Evolutionary conservation across 23 tunicate species (phyloP).

Genomic region (Styela plicata): DNA sequence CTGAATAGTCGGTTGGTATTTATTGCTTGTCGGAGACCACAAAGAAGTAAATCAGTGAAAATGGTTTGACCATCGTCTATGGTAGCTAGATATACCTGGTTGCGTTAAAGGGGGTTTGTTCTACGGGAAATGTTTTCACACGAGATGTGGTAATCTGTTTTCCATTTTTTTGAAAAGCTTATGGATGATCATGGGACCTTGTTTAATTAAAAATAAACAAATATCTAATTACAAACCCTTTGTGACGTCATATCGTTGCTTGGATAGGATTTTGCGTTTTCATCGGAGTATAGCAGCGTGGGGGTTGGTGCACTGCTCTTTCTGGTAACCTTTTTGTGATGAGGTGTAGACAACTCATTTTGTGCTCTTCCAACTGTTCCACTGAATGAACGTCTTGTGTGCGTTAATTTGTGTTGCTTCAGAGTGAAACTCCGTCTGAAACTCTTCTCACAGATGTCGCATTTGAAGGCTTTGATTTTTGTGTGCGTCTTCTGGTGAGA

Average conservation of each 20-base stretch:
- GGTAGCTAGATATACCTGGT: too few species aligned
- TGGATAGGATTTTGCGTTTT: neutral
- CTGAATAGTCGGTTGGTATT: too few species aligned
- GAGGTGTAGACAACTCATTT: neutral
- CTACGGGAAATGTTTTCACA: too few species aligned
- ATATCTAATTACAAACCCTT: neutral
- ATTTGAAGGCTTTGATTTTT: constrained; percentile 79
- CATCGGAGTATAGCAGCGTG: neutral
- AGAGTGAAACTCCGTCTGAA: constrained; percentile 90
- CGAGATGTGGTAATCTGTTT: too few species aligned
- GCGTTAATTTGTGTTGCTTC: constrained; percentile 84
- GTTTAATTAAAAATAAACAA: too few species aligned
- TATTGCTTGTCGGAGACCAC: too few species aligned
- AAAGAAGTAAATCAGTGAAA: too few species aligned
- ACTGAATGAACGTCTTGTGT: constrained; percentile 17
- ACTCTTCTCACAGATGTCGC: constrained; percentile 74
- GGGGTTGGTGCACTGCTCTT: constrained; percentile 19
- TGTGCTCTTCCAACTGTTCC: neutral
- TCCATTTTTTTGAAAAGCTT: too few species aligned
- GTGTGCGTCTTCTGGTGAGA: constrained; percentile 95
- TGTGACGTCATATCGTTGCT: neutral
- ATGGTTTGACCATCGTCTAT: too few species aligned
- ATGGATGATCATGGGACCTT: too few species aligned
- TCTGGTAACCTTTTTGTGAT: neutral
- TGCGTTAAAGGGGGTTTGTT: too few species aligned